Evolutionary conservation across 2,113 vertebrate genomes (phyloP).

Genomic region (Sprattus sprattus): DNA sequence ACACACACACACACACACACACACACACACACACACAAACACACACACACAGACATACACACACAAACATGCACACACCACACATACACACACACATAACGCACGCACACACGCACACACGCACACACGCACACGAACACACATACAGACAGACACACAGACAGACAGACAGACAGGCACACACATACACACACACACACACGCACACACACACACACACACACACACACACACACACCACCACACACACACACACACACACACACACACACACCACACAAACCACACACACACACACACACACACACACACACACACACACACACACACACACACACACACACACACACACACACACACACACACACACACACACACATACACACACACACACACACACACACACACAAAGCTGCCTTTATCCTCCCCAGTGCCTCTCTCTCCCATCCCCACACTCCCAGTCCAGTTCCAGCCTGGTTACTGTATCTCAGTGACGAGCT

Average conservation of each 20-base stretch:
- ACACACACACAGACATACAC: background rate
- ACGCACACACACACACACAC: background rate
- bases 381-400: background rate
- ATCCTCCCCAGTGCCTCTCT: background rate
- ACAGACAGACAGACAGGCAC: background rate
- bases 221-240: background rate
- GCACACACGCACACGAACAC: background rate
- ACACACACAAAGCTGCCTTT: constrained; percentile 28
- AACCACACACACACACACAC: background rate
- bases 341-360: background rate
- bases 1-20: background rate
- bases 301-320: background rate
- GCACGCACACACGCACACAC: background rate
- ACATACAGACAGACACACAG: background rate
- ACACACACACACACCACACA: background rate
- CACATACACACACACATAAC: background rate
- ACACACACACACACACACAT: background rate
- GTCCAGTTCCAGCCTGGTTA: background rate
- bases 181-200: background rate
- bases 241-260: background rate
- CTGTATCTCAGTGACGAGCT: background rate
- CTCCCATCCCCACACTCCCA: background rate
- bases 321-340: background rate
- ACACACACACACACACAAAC: background rate
- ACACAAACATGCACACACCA: background rate